phyloP scores from a whole-genome alignment of 2,888 invertebrate species.

The Drosophila macrospina region DNA sequence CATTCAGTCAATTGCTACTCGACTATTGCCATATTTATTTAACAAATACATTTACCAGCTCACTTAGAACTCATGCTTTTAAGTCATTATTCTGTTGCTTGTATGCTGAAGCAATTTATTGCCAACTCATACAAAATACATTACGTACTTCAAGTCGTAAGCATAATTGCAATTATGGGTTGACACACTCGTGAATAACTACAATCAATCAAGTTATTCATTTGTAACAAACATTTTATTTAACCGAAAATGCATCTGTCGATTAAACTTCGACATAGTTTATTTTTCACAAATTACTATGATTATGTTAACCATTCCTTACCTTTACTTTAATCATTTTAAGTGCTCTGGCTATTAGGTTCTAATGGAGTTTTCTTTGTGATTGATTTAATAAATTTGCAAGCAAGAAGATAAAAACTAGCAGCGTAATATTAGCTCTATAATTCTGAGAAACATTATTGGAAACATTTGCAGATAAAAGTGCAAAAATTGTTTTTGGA shows the following conservation, averaged over 20 bases:
- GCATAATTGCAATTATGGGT: background rate
- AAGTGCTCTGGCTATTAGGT: no score
- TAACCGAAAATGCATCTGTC: no score
- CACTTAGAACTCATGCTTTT: background rate
- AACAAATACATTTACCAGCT: slow-evolving; percentile 3
- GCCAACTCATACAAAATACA: background rate
- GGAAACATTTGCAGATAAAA: slow-evolving; percentile 14
- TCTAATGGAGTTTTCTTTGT: no score
- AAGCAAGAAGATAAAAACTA: background rate
- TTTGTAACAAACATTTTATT: no score
- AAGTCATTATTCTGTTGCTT: background rate
- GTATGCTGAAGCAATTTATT: background rate
- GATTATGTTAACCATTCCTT: no score
- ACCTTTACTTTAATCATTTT: no score
- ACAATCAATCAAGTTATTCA: no score
- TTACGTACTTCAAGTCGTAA: background rate
- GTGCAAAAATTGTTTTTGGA: slow-evolving; percentile 2
- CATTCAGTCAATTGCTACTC: background rate
- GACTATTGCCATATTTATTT: slow-evolving; percentile 9
- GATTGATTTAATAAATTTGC: background rate
- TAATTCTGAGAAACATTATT: background rate
- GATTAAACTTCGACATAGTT: background rate
- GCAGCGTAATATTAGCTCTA: background rate
- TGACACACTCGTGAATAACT: no score
- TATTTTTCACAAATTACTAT: background rate